Evolutionary conservation across 2,113 vertebrate species (phyloP), one percentile per base, ranked within the genome.

Genomic region (Microcebus lehilahytsara): DNA sequence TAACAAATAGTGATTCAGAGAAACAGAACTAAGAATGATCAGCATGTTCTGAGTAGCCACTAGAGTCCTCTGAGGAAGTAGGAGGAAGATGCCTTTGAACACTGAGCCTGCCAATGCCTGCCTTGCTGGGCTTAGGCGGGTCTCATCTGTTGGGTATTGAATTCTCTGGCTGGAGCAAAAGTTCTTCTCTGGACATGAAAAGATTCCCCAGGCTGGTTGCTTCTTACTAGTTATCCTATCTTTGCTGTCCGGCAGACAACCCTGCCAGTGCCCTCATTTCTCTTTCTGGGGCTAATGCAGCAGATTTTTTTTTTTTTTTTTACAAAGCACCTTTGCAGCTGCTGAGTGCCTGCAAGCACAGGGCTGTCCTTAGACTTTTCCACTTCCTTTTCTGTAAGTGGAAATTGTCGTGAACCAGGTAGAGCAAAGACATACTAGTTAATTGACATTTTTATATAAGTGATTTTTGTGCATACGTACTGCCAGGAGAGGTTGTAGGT

Each of bases 121-220:
- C 64, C 42, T 71, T 37, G 42, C 53, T 40, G 37, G 74, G 23
- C 64, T 91, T 42, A 62, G 40, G 34, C 34, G 22, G 40, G 49
- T 37, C 58, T 92, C 85, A 56, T 58, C 25, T 84, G 25, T 78
- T 85, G 49, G 42, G 34, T 83, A 46, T 46, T 66, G n/a, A 96
- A 27, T 94, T 97, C 51, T 79, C 37, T 40, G 92, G 84, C 69
- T 92, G 66, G 46, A 79, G 34, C 25, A 67, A 58, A 87, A 83
- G 25, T 66, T 75, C n/a, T 27, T 91, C 22, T 95, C 13, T 72
- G 49, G 37, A n/a, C 60, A n/a, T 80, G 51, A 75, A 81, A 74
- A 51, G 60, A 92, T 93, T 87, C 83, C 60, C 40, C n/a, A 46
- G 40, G 32, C 19, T 8, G 2, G 12, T 62, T 85, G 42, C 67